Conservation (phyloP, 2,888 invertebrate genomes). For the Nematopogon swammerdamellus region DNA sequence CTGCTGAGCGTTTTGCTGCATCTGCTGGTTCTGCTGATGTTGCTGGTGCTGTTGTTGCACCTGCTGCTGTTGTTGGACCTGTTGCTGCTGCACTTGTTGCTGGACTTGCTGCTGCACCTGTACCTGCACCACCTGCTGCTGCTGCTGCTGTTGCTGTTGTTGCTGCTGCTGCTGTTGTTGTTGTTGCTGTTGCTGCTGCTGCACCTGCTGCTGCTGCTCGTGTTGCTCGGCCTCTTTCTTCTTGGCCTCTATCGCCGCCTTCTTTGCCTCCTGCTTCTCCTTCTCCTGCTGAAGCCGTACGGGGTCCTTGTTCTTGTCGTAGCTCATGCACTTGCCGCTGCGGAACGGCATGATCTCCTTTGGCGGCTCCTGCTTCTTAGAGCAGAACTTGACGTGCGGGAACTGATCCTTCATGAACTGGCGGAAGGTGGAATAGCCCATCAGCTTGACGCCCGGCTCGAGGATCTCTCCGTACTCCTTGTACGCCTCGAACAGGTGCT, state of each 20-base stretch:
- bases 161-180: conserved; percentile 28
- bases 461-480: conserved; percentile 69
- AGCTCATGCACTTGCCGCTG: conserved; percentile 52
- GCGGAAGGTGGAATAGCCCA: conserved; percentile 78
- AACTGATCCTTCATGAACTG: conserved; percentile 81
- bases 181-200: conserved; percentile 31
- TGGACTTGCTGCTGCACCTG: conserved; percentile 42
- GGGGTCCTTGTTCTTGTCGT: conserved; percentile 52
- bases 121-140: conserved; percentile 36
- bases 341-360: conserved; percentile 51
- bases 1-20: conserved; percentile 6
- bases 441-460: conserved; percentile 68
- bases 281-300: conserved; percentile 47
- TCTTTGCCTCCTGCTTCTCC: conserved; percentile 48
- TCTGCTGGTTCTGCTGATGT: conserved; percentile 19
- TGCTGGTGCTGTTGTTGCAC: conserved; percentile 19
- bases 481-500: conserved; percentile 72
- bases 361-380: conserved; percentile 50
- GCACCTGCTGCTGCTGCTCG: conserved; percentile 36
- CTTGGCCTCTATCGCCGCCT: conserved; percentile 47
- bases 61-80: conserved; percentile 21
- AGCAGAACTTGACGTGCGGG: conserved; percentile 72
- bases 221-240: conserved; percentile 48
- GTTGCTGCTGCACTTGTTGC: conserved; percentile 41
- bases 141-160: conserved; percentile 31